These are phyloP conservation scores for Neocloeon triangulifer DNA, from an alignment of 1,140 invertebrate genomes.

Conservation along the genomic window DNA sequence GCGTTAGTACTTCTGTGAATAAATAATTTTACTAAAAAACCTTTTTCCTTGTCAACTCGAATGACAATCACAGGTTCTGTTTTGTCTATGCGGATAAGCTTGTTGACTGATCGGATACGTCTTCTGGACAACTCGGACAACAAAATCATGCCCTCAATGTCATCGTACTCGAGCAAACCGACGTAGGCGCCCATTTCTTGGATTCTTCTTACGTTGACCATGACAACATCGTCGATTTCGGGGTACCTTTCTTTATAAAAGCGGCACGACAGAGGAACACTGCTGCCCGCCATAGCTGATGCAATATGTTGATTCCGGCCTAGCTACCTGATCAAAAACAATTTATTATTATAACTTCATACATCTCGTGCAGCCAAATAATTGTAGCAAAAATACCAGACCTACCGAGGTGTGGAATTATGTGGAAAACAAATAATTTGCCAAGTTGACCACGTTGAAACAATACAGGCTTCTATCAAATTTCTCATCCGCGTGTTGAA, in stretches of 20 bases:
- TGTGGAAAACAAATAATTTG: too few relatives aligned
- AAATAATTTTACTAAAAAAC: constrained; percentile 20
- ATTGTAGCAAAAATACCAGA: too few relatives aligned
- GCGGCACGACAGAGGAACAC: constrained; percentile 85
- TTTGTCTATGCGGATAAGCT: constrained; percentile 94
- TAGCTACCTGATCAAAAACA: too few relatives aligned
- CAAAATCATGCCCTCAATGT: constrained; percentile 94
- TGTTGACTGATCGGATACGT: constrained; percentile 98
- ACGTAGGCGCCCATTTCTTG: constrained; percentile 99
- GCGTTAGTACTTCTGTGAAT: neutral
- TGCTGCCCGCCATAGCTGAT: too few relatives aligned
- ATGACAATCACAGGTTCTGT: constrained; percentile 99
- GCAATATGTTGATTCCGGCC: too few relatives aligned
- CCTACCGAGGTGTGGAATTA: too few relatives aligned
- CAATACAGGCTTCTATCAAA: too few relatives aligned
- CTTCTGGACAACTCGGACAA: constrained; percentile 90
- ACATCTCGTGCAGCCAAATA: too few relatives aligned
- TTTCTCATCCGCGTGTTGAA: too few relatives aligned
- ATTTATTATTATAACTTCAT: too few relatives aligned
- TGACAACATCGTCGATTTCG: constrained; percentile 97
- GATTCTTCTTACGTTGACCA: constrained; percentile 96
- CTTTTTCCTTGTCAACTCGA: constrained; percentile 98
- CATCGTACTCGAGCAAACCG: constrained; percentile 93
- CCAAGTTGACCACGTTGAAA: too few relatives aligned
- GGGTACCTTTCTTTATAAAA: constrained; percentile 97